phyloP scores from a whole-genome alignment of 1,140 invertebrate species.

The Drosophila mojavensis region DNA sequence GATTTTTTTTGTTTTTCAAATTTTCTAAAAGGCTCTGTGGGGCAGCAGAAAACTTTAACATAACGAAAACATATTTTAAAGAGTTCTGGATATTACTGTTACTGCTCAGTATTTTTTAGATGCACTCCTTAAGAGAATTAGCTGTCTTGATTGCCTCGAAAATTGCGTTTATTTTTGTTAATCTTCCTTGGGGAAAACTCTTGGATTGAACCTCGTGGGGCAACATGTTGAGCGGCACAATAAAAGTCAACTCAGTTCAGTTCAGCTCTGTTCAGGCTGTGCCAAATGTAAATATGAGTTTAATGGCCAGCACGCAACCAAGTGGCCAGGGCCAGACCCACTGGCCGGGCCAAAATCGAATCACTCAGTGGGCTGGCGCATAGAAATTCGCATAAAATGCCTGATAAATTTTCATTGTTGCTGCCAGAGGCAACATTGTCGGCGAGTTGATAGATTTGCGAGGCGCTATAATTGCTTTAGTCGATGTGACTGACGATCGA shows the following conservation, averaged over 20 bases:
- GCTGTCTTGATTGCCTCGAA: too few species aligned
- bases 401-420: conserved; percentile 71
- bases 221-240: conserved; percentile 28
- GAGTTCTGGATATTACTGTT: too few species aligned
- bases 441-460: conserved; percentile 50
- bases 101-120: too few species aligned
- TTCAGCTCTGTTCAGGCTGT: conserved; percentile 14
- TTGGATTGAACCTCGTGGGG: conserved; percentile 8
- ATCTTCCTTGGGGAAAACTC: conserved; percentile 3
- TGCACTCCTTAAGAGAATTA: too few species aligned
- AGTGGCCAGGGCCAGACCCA: conserved; percentile 5
- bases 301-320: conserved; percentile 44
- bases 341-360: neutral
- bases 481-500: conserved; percentile 4
- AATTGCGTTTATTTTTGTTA: too few species aligned
- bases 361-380: neutral
- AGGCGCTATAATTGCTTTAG: conserved; percentile 44
- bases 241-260: conserved; percentile 32
- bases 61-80: neutral
- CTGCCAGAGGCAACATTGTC: conserved; percentile 18
- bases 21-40: too few species aligned
- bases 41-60: too few species aligned
- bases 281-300: conserved; percentile 50
- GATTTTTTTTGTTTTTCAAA: too few species aligned
- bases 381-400: conserved; percentile 59